These are phyloP conservation scores for Atractosteus spatula DNA, from an alignment of 2,113 vertebrate species.

Conservation along the genomic window DNA sequence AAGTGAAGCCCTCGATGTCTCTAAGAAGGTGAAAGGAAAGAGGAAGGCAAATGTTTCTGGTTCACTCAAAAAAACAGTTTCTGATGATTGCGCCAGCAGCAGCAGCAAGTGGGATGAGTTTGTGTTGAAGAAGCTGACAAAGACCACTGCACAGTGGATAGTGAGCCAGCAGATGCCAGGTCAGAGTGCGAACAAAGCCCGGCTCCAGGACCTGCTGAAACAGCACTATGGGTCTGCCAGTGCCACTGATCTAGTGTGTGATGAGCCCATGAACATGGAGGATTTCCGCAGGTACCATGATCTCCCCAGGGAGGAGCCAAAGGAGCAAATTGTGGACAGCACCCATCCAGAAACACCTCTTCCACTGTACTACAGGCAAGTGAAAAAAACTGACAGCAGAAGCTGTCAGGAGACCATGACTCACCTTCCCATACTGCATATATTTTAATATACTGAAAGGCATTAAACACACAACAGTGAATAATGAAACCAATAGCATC, in stretches of 20 bases:
- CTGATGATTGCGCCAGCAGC: constrained; percentile 22
- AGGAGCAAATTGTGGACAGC: not conserved
- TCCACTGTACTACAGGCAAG: constrained; percentile 59
- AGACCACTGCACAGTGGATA: constrained; percentile 55
- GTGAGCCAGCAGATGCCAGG: constrained; percentile 39
- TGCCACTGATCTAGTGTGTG: constrained; percentile 32
- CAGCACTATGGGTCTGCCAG: constrained; percentile 52
- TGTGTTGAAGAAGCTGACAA: constrained; percentile 46
- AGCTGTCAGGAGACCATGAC: too few species aligned
- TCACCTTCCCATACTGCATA: too few species aligned
- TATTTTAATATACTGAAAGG: too few species aligned
- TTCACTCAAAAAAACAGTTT: constrained; percentile 2
- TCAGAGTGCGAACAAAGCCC: constrained; percentile 27
- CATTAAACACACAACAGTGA: not conserved
- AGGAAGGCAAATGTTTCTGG: constrained; percentile 3
- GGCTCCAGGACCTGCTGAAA: constrained; percentile 36
- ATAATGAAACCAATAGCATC: not conserved
- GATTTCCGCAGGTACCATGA: constrained; percentile 46
- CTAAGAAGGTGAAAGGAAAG: not conserved
- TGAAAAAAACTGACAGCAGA: not conserved
- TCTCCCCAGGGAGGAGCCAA: constrained; percentile 14
- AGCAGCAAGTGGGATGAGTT: constrained; percentile 41
- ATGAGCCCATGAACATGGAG: constrained; percentile 46
- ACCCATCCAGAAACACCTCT: constrained; percentile 45
- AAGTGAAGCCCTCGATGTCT: not conserved